These are phyloP conservation scores for Drosophila lini DNA, from an alignment of 1,140 invertebrate species.

Conservation along the genomic window DNA sequence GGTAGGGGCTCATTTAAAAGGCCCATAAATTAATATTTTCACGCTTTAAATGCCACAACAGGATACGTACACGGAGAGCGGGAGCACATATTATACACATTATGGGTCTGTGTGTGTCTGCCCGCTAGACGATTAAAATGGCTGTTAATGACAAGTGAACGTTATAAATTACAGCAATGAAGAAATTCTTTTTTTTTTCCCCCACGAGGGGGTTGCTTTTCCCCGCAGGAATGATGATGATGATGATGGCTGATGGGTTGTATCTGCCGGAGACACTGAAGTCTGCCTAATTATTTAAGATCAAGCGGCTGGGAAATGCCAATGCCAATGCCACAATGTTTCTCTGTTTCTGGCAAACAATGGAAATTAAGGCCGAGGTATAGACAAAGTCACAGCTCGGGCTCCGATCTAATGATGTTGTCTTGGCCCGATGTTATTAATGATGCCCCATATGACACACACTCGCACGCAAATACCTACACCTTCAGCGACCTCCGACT, in stretches of 20 bases:
- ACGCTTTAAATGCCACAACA: slow-evolving; percentile 74
- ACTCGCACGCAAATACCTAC: slow-evolving; percentile 3
- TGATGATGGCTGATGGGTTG: slow-evolving; percentile 36
- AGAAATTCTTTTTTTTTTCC: slow-evolving; percentile 61
- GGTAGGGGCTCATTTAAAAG: slow-evolving; percentile 61
- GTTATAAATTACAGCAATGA: slow-evolving; percentile 82
- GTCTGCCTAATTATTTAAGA: slow-evolving; percentile 80
- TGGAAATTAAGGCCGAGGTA: slow-evolving; percentile 65
- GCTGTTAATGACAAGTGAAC: slow-evolving; percentile 81
- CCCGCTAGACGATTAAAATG: slow-evolving; percentile 75
- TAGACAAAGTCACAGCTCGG: slow-evolving; percentile 35
- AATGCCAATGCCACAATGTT: slow-evolving; percentile 36
- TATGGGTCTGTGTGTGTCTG: slow-evolving; percentile 24
- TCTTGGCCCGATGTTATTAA: slow-evolving; percentile 70
- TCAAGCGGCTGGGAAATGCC: slow-evolving; percentile 61
- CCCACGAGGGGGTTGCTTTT: slow-evolving; percentile 8
- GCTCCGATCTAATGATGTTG: slow-evolving; percentile 71
- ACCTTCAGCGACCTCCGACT: slow-evolving; percentile 15
- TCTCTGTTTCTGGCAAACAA: slow-evolving; percentile 53
- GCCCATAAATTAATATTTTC: slow-evolving; percentile 80
- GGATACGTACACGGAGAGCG: not conserved
- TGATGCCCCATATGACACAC: slow-evolving; percentile 72
- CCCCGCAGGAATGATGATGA: not conserved
- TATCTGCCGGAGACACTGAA: slow-evolving; percentile 64
- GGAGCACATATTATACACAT: slow-evolving; percentile 26